Percentiles rank a stretch among this genome's conserved stretches.
Conservation (phyloP, 2,113 vertebrate species). For the Calyptomena viridis region DNA sequence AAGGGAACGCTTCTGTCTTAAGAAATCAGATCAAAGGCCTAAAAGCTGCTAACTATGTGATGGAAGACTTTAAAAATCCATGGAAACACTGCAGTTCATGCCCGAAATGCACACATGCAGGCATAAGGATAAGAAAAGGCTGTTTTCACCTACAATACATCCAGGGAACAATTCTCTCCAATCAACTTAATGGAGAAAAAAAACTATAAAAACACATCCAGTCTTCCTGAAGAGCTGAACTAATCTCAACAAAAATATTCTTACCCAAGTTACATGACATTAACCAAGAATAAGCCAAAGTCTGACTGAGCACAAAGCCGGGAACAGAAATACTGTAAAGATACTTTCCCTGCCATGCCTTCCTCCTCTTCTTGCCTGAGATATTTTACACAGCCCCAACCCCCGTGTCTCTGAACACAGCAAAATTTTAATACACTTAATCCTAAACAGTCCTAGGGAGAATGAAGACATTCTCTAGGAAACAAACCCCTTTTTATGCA, state of each 20-base stretch:
- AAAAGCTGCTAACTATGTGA: slow-evolving; percentile 36
- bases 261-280: neutral
- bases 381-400: neutral
- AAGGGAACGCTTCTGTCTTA: neutral
- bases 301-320: neutral
- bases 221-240: neutral
- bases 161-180: neutral
- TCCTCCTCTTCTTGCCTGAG: neutral
- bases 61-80: slow-evolving; percentile 41
- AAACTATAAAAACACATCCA: neutral
- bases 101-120: slow-evolving; percentile 18
- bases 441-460: neutral
- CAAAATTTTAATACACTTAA: neutral
- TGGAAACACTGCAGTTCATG: neutral
- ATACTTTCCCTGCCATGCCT: neutral
- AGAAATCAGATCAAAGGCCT: slow-evolving; percentile 20
- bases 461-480: neutral
- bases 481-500: accelerated
- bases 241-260: neutral
- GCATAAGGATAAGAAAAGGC: neutral
- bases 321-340: neutral
- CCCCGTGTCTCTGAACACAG: neutral
- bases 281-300: neutral
- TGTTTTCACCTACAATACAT: neutral
- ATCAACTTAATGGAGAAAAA: neutral